Evolutionary conservation across 2,888 invertebrate species (phyloP).

Genomic region (Tachina fera): DNA sequence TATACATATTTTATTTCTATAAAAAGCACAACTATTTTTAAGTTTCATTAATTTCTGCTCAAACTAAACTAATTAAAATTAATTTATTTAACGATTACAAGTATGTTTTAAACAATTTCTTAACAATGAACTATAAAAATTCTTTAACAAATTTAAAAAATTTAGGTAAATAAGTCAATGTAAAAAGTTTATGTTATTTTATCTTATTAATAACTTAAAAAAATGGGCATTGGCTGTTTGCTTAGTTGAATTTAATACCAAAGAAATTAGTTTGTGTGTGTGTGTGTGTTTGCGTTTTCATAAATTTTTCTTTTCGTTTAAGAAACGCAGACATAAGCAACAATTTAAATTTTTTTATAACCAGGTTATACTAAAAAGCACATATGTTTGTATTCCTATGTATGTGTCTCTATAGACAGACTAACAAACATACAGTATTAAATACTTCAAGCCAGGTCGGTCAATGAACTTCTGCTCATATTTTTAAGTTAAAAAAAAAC

Average conservation of each 20-base stretch:
- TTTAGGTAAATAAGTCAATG: constrained; percentile 10
- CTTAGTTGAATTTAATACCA: neutral
- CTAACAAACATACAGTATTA: constrained; percentile 39
- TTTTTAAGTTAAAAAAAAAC: neutral
- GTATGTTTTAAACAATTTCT: neutral
- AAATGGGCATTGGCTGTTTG: constrained; percentile 34
- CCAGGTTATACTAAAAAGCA: constrained; percentile 50
- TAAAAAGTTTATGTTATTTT: constrained; percentile 7
- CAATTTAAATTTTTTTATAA: constrained; percentile 69
- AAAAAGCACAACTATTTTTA: neutral
- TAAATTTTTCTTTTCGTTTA: constrained; percentile 27
- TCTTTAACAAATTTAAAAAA: constrained; percentile 19
- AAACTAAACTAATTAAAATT: neutral
- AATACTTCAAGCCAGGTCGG: constrained; percentile 49
- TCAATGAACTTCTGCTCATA: constrained; percentile 38
- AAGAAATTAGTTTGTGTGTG: constrained; percentile 5
- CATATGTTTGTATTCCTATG: constrained; percentile 11
- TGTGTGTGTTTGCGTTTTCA: neutral
- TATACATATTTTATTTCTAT: neutral
- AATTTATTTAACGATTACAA: neutral
- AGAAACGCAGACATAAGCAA: constrained; percentile 68
- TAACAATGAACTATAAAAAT: neutral
- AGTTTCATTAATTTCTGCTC: neutral
- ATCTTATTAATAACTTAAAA: neutral
- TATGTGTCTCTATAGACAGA: neutral